phyloP scores from a whole-genome alignment of 1,140 invertebrate genomes.

The Vanessa atalanta region DNA sequence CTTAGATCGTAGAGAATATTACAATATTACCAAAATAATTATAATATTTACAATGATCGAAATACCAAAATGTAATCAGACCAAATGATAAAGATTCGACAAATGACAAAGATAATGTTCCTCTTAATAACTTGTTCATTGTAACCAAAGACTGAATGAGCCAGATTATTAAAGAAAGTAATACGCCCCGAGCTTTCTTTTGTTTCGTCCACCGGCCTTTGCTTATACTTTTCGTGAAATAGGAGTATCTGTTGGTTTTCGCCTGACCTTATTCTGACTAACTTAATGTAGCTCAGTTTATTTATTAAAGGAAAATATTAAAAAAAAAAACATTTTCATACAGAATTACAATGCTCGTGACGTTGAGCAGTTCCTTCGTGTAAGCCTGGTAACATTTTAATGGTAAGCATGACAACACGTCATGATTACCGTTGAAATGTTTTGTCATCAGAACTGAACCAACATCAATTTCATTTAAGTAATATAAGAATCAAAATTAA shows the following conservation, averaged over 20 bases:
- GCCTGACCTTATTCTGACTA: constrained; percentile 18
- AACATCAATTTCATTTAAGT: no score
- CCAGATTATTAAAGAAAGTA: constrained; percentile 30
- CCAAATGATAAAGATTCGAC: constrained; percentile 19
- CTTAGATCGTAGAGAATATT: no score
- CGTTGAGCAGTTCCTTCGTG: no score
- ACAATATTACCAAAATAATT: no score
- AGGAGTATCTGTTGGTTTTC: constrained; percentile 16
- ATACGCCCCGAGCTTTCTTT: constrained; percentile 21
- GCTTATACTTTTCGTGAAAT: constrained; percentile 26
- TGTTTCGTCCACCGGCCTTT: constrained; percentile 24
- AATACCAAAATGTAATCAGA: constrained; percentile 8
- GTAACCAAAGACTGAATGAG: constrained; percentile 25
- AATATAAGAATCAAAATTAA: no score
- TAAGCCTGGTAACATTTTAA: no score
- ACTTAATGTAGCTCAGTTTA: constrained; percentile 5
- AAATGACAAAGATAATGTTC: constrained; percentile 20
- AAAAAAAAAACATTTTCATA: no score
- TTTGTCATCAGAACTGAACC: no score
- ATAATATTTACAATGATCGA: neutral
- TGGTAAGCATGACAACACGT: no score
- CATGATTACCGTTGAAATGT: no score
- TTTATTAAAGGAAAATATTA: no score
- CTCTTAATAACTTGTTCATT: constrained; percentile 21
- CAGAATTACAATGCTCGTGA: neutral